phyloP scores from a whole-genome alignment of 2,797 vertebrate species.

The Cyclopterus lumpus region DNA sequence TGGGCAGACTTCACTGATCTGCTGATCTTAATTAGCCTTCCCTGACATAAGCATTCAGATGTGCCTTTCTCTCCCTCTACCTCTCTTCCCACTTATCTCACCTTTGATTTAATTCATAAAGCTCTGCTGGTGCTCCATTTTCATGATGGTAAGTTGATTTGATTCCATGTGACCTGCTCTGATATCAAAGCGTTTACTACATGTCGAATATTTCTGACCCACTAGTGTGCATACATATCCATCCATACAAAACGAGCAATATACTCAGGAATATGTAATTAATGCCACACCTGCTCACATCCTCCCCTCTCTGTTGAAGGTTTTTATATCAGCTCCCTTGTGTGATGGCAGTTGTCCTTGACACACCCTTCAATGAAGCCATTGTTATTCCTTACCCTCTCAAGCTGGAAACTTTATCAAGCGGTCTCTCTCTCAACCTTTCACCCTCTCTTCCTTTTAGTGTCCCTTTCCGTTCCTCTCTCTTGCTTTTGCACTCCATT shows the following conservation, averaged over 20 bases:
- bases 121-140: constrained; percentile 32
- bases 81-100: constrained; percentile 17
- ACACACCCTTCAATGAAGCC: constrained; percentile 44
- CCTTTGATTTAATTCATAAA: constrained; percentile 53
- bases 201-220: not conserved
- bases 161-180: constrained; percentile 7
- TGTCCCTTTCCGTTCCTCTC: constrained; percentile 41
- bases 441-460: constrained; percentile 15
- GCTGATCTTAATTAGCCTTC: constrained; percentile 58
- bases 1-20: constrained; percentile 26
- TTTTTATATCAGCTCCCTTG: constrained; percentile 32
- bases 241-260: constrained; percentile 33
- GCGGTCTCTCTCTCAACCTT: constrained; percentile 24
- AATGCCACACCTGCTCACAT: constrained; percentile 14
- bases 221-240: not conserved
- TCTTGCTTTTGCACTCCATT: constrained; percentile 27
- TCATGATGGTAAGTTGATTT: not conserved
- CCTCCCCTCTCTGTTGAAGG: constrained; percentile 7
- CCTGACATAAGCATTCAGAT: constrained; percentile 41
- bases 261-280: constrained; percentile 25
- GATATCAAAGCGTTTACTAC: constrained; percentile 14
- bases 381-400: constrained; percentile 67
- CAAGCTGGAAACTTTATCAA: constrained; percentile 68
- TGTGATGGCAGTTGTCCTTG: constrained; percentile 48
- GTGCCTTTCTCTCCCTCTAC: constrained; percentile 10